phyloP scores from a whole-genome alignment of 2,113 vertebrate species.

The Sturnira hondurensis region DNA sequence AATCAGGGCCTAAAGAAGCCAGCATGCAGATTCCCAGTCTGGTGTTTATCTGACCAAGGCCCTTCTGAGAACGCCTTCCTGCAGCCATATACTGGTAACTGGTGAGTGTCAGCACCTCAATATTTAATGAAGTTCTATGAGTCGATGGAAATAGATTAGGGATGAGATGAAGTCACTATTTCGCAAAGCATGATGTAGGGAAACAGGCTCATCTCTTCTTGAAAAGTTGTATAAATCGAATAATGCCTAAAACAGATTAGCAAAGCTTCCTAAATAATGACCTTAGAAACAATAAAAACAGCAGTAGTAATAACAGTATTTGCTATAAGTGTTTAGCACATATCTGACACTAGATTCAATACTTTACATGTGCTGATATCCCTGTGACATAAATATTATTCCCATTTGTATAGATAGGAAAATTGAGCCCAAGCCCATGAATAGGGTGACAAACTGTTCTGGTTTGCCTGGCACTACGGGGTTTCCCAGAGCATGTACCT shows the following conservation, averaged over 20 bases:
- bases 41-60: not conserved
- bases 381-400: not conserved
- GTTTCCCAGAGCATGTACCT: no score
- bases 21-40: not conserved
- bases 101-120: not conserved
- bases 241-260: not conserved
- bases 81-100: not conserved
- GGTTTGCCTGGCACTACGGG: not conserved
- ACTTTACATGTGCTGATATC: not conserved
- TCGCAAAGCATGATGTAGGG: constrained; percentile 22
- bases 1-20: not conserved
- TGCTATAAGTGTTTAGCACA: not conserved
- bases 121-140: constrained; percentile 17
- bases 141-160: constrained; percentile 34
- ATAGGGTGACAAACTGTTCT: not conserved
- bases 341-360: not conserved
- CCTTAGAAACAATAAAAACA: not conserved
- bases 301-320: not conserved
- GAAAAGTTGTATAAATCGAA: constrained; percentile 23
- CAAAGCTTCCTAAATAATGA: not conserved
- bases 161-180: constrained; percentile 56
- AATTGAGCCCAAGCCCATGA: not conserved
- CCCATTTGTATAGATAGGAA: not conserved
- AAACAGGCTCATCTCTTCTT: not conserved
- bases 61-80: not conserved